A percentile compares a stretch with the other conserved stretches of the same genome.
phyloP scores from a whole-genome alignment of 2,113 vertebrate species.

The Dicrurus megarhynchus region DNA sequence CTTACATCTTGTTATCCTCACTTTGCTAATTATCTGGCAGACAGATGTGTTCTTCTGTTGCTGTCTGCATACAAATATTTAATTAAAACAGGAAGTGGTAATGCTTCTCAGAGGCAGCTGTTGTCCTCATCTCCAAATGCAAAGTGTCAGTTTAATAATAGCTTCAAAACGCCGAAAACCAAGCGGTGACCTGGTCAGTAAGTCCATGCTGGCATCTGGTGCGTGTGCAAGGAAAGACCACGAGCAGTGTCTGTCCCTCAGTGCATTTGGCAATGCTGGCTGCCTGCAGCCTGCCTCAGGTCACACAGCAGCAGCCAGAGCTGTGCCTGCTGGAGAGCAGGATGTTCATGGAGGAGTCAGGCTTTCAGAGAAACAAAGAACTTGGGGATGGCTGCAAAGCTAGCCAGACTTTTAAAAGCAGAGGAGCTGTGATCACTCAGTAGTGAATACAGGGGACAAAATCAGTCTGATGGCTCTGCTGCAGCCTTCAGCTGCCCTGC shows the following conservation, averaged over 20 bases:
- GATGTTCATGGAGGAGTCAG: background rate
- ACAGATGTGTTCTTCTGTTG: background rate
- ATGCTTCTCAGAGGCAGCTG: background rate
- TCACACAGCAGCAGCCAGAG: background rate
- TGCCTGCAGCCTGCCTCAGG: background rate
- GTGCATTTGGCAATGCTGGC: background rate
- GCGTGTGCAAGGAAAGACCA: background rate
- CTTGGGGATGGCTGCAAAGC: background rate
- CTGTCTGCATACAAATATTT: background rate
- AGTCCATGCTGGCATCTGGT: background rate
- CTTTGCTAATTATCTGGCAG: slow-evolving; percentile 9
- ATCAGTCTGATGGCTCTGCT: background rate
- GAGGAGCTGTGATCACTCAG: background rate
- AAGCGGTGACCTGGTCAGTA: background rate
- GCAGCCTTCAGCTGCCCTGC: background rate
- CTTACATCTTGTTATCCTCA: background rate
- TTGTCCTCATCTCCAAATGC: background rate
- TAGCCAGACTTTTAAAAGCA: background rate
- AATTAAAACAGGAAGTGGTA: background rate
- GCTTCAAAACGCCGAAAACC: background rate
- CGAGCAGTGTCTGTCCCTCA: background rate
- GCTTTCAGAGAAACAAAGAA: background rate
- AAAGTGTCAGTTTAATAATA: background rate
- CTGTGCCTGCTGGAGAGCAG: background rate
- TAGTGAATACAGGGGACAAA: background rate